Evolutionary conservation across 1,140 invertebrate genomes (phyloP), one percentile per base, ranked within the genome.

Genomic region (Stenopsyche tienmushanensis): DNA sequence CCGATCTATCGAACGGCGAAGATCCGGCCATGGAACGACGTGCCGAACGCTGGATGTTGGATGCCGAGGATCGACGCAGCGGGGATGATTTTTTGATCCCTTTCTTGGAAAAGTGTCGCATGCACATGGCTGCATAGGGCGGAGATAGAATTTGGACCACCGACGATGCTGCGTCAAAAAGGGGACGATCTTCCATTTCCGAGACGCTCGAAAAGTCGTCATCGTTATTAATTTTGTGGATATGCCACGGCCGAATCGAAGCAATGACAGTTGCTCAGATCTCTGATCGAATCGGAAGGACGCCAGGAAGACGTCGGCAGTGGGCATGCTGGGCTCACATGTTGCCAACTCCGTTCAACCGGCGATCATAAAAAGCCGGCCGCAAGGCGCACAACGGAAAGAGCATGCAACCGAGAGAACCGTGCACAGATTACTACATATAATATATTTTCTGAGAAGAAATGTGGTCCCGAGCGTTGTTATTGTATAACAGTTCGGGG

Each of bases 401-500:
- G 5, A 8, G 5, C 45, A 3, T 21, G 17, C n/a, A 62, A 25
- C 8, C 57, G 3, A 29, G 21, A 59, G 29, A 44, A n/a, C 7
- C 20, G 25, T 20, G 39, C 34, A 44, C 10, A 49, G n/a, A 60
- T 42, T 55, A 55, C 50, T 24, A 29, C 57, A 65, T 54, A 59
- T 68, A 62, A 64, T 65, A 65, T 21, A 20, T 66, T 69, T 69
- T 69, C 67, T 64, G 52, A 69, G 67, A 69, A 69, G 63, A 69
- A 69, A 66, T 69, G 63, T 66, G 64, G 58, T 57, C 55, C 45
- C 57, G 57, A 65, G 62, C 34, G 67, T 69, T 65, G 67, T 66
- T 69, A 63, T 69, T 69, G 67, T 69, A 66, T 69, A 69, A 69
- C 60, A 69, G 67, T 66, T 65, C 44, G 42, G 59, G 49, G 59